Percentiles rank a stretch among this genome's conserved stretches.
Conservation (phyloP, 2,113 vertebrate species). For the Capricornis sumatraensis region DNA sequence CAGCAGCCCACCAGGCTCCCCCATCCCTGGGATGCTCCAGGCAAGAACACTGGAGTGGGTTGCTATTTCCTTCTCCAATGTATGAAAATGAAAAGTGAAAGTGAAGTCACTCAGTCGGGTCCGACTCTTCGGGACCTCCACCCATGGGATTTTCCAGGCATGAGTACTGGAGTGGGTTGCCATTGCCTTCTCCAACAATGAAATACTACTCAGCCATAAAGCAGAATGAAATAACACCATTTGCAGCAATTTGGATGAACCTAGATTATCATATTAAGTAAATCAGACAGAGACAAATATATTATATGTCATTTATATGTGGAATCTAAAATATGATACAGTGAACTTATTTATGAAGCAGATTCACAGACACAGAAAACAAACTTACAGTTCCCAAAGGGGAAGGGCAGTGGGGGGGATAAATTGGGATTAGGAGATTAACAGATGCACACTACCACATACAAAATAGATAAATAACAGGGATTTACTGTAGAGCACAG, state of each 20-base stretch:
- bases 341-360: neutral
- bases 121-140: rapidly evolving
- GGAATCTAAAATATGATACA: neutral
- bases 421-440: neutral
- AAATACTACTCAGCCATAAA: neutral
- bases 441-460: neutral
- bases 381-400: neutral
- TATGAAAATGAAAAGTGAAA: too few species aligned
- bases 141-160: too few species aligned
- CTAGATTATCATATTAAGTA: neutral
- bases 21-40: too few species aligned
- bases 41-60: too few species aligned
- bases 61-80: too few species aligned
- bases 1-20: too few species aligned
- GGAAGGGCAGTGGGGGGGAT: neutral
- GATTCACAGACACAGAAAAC: neutral
- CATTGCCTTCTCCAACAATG: neutral
- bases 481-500: neutral
- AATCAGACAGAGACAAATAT: neutral
- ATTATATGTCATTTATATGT: neutral
- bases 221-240: neutral
- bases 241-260: neutral
- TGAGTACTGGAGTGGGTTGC: too few species aligned
- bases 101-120: too few species aligned
- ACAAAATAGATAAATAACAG: neutral